Evolutionary conservation across 1,140 invertebrate species (phyloP).

Genomic region (Trichonephila inaurata): DNA sequence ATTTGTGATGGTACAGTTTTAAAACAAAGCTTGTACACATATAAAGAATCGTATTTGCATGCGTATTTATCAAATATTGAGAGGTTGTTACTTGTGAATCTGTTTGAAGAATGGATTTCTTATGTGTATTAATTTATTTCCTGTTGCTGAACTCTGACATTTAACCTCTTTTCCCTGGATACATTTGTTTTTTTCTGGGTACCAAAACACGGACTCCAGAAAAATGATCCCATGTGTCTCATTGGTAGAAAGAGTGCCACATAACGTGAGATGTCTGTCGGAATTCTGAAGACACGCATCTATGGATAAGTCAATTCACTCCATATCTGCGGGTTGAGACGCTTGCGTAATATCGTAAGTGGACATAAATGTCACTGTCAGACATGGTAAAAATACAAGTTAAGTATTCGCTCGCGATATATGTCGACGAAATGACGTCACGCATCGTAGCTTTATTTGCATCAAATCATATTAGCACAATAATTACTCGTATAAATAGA

Average conservation of each 20-base stretch:
- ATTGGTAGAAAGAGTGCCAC: neutral
- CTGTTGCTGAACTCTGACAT: neutral
- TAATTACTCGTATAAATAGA: neutral
- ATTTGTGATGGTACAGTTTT: no score
- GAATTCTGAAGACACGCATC: slow-evolving; percentile 12
- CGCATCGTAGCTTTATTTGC: neutral
- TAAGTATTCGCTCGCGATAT: neutral
- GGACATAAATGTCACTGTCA: neutral
- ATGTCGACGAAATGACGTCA: neutral
- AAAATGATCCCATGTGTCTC: neutral
- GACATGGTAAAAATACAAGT: neutral
- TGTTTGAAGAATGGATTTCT: no score
- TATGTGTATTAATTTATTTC: neutral
- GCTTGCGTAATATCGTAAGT: slow-evolving; percentile 22
- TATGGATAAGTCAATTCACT: slow-evolving; percentile 16
- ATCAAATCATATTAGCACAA: neutral
- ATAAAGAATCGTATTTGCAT: no score
- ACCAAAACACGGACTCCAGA: neutral
- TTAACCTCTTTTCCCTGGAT: neutral
- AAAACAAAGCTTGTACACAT: no score
- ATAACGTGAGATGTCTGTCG: neutral
- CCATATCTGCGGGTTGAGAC: neutral
- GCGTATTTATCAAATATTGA: no score
- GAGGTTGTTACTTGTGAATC: no score
- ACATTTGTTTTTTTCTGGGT: neutral